Percentiles rank a stretch among this genome's conserved stretches.
Evolutionary conservation across 2,888 invertebrate species (phyloP).

Genomic region (Limenitis camilla): DNA sequence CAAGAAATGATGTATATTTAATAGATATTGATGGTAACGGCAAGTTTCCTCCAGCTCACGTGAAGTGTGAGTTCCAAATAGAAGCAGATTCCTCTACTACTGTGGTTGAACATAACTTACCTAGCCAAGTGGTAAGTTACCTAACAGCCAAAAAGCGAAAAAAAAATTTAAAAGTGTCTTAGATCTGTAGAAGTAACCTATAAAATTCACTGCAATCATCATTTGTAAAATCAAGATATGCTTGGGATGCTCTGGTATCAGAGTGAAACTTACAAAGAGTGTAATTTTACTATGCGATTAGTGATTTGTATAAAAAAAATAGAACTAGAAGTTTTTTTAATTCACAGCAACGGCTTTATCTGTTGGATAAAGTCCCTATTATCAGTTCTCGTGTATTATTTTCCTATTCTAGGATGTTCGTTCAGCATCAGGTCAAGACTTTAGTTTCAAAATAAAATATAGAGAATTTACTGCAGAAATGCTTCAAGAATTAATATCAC

Average conservation of each 20-base stretch:
- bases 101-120: constrained; percentile 92
- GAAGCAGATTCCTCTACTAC: constrained; percentile 90
- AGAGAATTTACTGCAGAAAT: constrained; percentile 92
- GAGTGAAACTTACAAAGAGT: too few relatives aligned
- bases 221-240: too few relatives aligned
- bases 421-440: constrained; percentile 84
- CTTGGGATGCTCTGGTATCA: too few relatives aligned
- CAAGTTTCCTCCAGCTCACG: constrained; percentile 91
- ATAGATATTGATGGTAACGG: constrained; percentile 97
- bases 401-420: constrained; percentile 79
- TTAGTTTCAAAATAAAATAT: constrained; percentile 89
- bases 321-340: too few relatives aligned
- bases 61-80: constrained; percentile 93
- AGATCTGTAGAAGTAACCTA: too few relatives aligned
- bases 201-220: too few relatives aligned
- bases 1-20: constrained; percentile 91
- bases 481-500: constrained; percentile 91
- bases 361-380: too few relatives aligned
- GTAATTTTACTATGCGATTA: too few relatives aligned
- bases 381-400: background rate
- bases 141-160: too few relatives aligned
- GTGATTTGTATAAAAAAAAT: too few relatives aligned
- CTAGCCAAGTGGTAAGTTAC: constrained; percentile 85
- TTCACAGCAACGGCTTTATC: too few relatives aligned
- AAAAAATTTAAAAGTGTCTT: too few relatives aligned